These are phyloP conservation scores for Porites lutea DNA, from an alignment of 64 coral and sea anemone genomes.

Conservation along the genomic window DNA sequence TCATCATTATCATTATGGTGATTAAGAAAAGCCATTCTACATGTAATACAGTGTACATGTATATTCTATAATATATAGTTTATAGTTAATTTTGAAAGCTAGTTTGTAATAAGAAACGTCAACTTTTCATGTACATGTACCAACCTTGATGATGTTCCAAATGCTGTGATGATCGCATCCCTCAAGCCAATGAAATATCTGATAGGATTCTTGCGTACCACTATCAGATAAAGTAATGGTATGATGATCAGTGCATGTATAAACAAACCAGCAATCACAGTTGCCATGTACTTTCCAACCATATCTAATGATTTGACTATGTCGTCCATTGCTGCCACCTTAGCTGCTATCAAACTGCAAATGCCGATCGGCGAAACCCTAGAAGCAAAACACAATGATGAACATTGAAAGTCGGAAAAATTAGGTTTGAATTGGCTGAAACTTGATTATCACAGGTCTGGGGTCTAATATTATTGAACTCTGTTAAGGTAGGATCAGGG, in stretches of 20 bases:
- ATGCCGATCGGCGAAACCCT: conserved; percentile 86
- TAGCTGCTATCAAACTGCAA: conserved; percentile 80
- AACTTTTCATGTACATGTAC: too few relatives aligned
- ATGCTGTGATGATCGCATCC: conserved; percentile 79
- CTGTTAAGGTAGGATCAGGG: too few relatives aligned
- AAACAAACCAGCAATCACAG: conserved; percentile 72
- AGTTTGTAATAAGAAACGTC: too few relatives aligned
- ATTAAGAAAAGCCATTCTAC: too few relatives aligned
- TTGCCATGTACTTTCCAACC: conserved; percentile 70
- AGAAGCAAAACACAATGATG: background rate
- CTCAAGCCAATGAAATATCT: conserved; percentile 72
- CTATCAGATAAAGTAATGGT: conserved; percentile 69
- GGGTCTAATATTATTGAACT: too few relatives aligned
- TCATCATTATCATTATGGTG: too few relatives aligned
- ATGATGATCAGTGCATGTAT: conserved; percentile 59
- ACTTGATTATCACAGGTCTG: too few relatives aligned
- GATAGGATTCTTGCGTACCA: conserved; percentile 74
- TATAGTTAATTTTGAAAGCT: too few relatives aligned
- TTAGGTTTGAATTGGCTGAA: too few relatives aligned
- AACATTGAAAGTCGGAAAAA: too few relatives aligned
- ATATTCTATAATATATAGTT: too few relatives aligned
- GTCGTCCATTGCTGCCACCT: conserved; percentile 74
- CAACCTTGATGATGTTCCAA: conserved; percentile 77
- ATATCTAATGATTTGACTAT: conserved; percentile 23
- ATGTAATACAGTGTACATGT: too few relatives aligned